These are phyloP conservation scores for Drosophila helvetica DNA, from an alignment of 2,888 invertebrate genomes.

Conservation along the genomic window DNA sequence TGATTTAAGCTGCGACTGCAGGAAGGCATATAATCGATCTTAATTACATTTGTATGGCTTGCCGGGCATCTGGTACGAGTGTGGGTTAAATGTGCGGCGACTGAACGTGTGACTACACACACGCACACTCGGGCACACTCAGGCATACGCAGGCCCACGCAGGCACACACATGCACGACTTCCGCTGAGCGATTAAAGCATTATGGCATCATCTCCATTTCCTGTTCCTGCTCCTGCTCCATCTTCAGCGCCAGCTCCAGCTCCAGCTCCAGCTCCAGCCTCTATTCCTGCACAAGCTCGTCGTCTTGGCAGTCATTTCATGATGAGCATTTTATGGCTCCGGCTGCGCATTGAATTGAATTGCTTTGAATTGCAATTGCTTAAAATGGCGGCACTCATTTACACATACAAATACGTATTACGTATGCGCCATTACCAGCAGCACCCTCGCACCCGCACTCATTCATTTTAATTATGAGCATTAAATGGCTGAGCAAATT, in stretches of 20 bases:
- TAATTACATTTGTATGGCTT: slow-evolving; percentile 53
- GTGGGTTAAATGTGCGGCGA: slow-evolving; percentile 26
- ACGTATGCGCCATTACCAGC: slow-evolving; percentile 29
- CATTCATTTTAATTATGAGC: slow-evolving; percentile 52
- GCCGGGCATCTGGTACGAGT: slow-evolving; percentile 4
- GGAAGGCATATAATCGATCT: slow-evolving; percentile 59
- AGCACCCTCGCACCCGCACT: background rate
- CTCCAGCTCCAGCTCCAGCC: background rate
- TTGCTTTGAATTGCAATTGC: slow-evolving; percentile 69
- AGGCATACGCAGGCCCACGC: too few species aligned
- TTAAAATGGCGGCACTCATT: slow-evolving; percentile 49
- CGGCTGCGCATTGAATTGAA: slow-evolving; percentile 44
- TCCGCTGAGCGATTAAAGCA: slow-evolving; percentile 33
- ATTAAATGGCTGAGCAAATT: slow-evolving; percentile 71
- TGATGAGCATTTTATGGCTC: slow-evolving; percentile 26
- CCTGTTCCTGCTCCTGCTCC: background rate
- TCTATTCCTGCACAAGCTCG: background rate
- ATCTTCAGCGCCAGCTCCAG: too few species aligned
- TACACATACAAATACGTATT: slow-evolving; percentile 14
- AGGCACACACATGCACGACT: slow-evolving; percentile 13
- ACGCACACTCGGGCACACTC: too few species aligned
- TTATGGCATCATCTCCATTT: slow-evolving; percentile 20
- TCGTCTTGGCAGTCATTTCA: slow-evolving; percentile 20
- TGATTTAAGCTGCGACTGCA: slow-evolving; percentile 49
- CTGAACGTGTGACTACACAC: slow-evolving; percentile 2